Conservation (phyloP, 1,140 invertebrate genomes). For the Temnothorax curvispinosus region DNA sequence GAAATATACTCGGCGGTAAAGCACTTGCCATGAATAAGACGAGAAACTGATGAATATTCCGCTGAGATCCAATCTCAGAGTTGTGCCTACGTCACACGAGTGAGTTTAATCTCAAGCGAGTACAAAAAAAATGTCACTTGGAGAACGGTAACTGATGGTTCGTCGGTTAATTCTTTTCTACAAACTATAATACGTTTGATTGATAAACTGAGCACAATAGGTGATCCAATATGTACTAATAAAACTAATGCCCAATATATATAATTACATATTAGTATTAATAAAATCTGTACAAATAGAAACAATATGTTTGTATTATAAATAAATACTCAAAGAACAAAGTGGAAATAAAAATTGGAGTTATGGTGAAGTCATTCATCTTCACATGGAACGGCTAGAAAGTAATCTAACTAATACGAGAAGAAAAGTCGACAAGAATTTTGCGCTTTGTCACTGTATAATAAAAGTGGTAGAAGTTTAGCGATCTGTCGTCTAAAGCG, state of each 20-base stretch:
- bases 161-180: not conserved
- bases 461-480: slow-evolving; percentile 21
- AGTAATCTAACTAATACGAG: slow-evolving; percentile 20
- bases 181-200: not conserved
- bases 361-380: not conserved
- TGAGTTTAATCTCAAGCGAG: not conserved
- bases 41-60: not conserved
- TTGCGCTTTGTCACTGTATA: slow-evolving; percentile 25
- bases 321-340: not conserved
- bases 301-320: not conserved
- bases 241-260: no score
- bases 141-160: not conserved
- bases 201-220: not conserved
- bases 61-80: not conserved
- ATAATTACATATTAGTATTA: not conserved
- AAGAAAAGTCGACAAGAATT: not conserved
- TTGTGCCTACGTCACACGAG: not conserved
- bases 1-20: slow-evolving; percentile 19
- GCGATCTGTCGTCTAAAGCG: not conserved
- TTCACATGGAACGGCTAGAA: not conserved
- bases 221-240: not conserved
- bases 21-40: not conserved
- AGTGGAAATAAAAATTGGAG: not conserved
- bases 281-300: not conserved
- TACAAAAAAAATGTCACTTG: not conserved